Base-by-base conservation (phyloP, 2,113 vertebrate genomes). In the Porphyrio hochstetteri region DNA sequence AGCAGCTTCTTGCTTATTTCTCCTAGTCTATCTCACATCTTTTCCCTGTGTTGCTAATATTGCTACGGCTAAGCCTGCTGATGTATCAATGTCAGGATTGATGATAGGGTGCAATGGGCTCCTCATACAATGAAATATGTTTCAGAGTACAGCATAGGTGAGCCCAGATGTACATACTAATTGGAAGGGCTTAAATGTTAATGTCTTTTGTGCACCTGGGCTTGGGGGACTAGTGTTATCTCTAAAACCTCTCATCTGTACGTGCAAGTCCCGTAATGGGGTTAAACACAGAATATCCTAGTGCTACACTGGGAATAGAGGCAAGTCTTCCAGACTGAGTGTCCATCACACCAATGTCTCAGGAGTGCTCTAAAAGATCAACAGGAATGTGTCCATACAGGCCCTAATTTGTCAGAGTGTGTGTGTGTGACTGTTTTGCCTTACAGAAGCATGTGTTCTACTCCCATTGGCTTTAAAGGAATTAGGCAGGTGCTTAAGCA, bases 31-130 rank as follows among this genome's bases (percentile, higher is more conserved):
- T 42, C 36, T 65, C 2, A 0, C 72, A 5, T 16, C 10, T 61
- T 91, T 89, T 18, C 10, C 9, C 21, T 14, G 10, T 21, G 28
- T 23, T 68, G 46, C 21, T 38, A 33, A 52, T 68, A 52, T 8
- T 88, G 31, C 17, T 50, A 64, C 38, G 57, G 42, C 31, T 60
- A 35, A 79, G 7, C 3, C 11, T 82, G 38, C 14, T 20, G 42
- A n/a, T 35, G 33, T 7, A 21, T 53, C 24, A 31, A 1, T 1
- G 13, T 16, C 38, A 38, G 56, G n/a, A 10, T 71, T 36, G 52
- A 60, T 1, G 5, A 28, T 0, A 2, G 21, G 5, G 9, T 56
- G 5, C 65, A 17, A 28, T 16, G 25, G n/a, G 3, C 18, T 70
- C 11, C 16, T 44, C 40, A 21, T 36, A 9, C 6, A 59, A 7